Conservation (phyloP, 37 sponge, comb jelly and placozoan species). For the Diacarnus erythraeanus region DNA sequence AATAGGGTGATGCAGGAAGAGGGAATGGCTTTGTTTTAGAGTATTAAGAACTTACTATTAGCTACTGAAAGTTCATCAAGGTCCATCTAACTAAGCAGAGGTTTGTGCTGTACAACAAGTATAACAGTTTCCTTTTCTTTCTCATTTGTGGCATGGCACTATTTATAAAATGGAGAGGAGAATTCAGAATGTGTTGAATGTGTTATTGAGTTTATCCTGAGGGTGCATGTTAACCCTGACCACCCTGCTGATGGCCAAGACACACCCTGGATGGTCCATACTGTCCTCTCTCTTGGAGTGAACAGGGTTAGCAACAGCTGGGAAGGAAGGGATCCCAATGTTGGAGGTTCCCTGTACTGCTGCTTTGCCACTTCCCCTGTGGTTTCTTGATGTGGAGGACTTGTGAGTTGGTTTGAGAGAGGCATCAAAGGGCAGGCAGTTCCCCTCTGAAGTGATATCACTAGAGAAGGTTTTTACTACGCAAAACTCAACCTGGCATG, state of each 20-base stretch:
- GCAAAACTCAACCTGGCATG: slow-evolving; percentile 59
- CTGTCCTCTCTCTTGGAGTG: slow-evolving; percentile 34
- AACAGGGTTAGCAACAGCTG: slow-evolving; percentile 4
- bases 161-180: background rate
- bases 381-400: background rate
- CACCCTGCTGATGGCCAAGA: slow-evolving; percentile 36
- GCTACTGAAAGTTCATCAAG: too few relatives aligned
- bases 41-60: too few relatives aligned
- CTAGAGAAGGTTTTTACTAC: slow-evolving; percentile 29
- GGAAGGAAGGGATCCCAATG: background rate
- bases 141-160: too few relatives aligned
- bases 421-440: slow-evolving; percentile 10
- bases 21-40: too few relatives aligned
- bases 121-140: too few relatives aligned
- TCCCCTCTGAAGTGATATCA: slow-evolving; percentile 28
- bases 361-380: background rate
- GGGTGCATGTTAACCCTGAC: slow-evolving; percentile 47
- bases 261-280: slow-evolving; percentile 8
- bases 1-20: too few relatives aligned
- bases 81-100: too few relatives aligned
- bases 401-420: background rate
- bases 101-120: too few relatives aligned
- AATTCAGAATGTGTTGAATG: slow-evolving; percentile 39
- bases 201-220: slow-evolving; percentile 14
- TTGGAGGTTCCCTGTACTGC: too few relatives aligned